Evolutionary conservation across 1,140 invertebrate species (phyloP), one percentile per base, ranked within the genome.

Genomic region (Agrilus planipennis): DNA sequence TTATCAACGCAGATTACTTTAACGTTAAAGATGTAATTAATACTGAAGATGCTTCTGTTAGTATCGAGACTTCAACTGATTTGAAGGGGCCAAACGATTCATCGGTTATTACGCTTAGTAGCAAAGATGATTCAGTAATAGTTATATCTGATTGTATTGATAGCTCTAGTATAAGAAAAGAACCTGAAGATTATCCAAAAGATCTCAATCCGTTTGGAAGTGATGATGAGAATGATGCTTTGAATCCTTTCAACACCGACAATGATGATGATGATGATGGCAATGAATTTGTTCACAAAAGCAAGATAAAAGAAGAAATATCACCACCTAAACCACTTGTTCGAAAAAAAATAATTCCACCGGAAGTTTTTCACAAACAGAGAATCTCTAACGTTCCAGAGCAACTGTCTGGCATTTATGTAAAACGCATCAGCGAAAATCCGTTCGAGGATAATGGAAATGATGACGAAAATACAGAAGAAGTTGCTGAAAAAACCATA

Each of bases 141-240:
- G 28, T 18, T 6, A 39, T 39, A 30, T 39, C 38, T n/a, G 28
- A 31, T 28, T 5, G 15, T 9, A 17, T 11, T 14, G n/a, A n/a
- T n/a, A n/a, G n/a, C n/a, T n/a, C n/a, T n/a, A n/a, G n/a, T n/a
- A n/a, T n/a, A n/a, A n/a, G n/a, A n/a, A n/a, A n/a, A n/a, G n/a
- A n/a, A n/a, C 3, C 45, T 40, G 31, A 44, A 34, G 51, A 71
- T 19, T 89, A 89, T 67, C 85, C 85, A 0, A 70, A 76, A 31
- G 72, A 80, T 46, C 63, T 89, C 34, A 89, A 89, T 71, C 86
- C 86, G 3, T 88, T 87, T 61, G 75, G 72, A 27, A 77, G 78
- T 37, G 76, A 73, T 61, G 63, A 57, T 21, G 41, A 41, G 32
- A 39, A 49, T 23, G 35, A 45, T 4, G 38, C 44, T 18, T 58